These are phyloP conservation scores for Eristalis intricaria DNA, from an alignment of 2,888 invertebrate genomes.

Conservation along the genomic window DNA sequence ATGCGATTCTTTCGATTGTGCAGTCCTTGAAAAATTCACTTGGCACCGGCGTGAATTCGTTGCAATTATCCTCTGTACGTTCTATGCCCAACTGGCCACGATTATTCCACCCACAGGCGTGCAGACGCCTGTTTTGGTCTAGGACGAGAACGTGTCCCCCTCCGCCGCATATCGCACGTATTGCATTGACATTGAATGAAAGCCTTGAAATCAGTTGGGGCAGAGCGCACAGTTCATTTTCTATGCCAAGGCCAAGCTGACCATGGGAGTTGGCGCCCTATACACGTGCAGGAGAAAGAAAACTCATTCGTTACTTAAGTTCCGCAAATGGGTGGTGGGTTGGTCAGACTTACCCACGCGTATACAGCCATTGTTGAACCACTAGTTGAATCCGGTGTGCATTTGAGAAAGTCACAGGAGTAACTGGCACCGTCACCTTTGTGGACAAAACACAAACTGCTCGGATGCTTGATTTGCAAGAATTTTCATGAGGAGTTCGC, in stretches of 20 bases:
- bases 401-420: conserved; percentile 11
- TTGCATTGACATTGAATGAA: conserved; percentile 80
- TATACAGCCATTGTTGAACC: conserved; percentile 77
- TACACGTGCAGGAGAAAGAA: conserved; percentile 42
- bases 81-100: conserved; percentile 86
- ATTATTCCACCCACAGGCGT: conserved; percentile 90
- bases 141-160: conserved; percentile 89
- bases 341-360: conserved; percentile 79
- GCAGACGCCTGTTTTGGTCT: conserved; percentile 86
- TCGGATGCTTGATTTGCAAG: conserved; percentile 28
- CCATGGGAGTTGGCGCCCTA: conserved; percentile 94
- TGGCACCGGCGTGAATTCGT: conserved; percentile 81
- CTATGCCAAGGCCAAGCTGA: conserved; percentile 87
- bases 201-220: conserved; percentile 81
- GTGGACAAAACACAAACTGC: conserved; percentile 63
- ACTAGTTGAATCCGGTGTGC: conserved; percentile 52
- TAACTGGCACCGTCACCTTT: conserved; percentile 54
- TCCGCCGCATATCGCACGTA: conserved; percentile 87
- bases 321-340: conserved; percentile 49
- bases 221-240: conserved; percentile 85
- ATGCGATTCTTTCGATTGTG: conserved; percentile 85
- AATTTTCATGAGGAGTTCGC: conserved; percentile 46
- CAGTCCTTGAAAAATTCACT: conserved; percentile 84
- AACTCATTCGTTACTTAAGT: conserved; percentile 46
- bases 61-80: conserved; percentile 76